These are phyloP conservation scores for Protodeltote pygarga DNA, from an alignment of 2,888 invertebrate species.

Conservation along the genomic window DNA sequence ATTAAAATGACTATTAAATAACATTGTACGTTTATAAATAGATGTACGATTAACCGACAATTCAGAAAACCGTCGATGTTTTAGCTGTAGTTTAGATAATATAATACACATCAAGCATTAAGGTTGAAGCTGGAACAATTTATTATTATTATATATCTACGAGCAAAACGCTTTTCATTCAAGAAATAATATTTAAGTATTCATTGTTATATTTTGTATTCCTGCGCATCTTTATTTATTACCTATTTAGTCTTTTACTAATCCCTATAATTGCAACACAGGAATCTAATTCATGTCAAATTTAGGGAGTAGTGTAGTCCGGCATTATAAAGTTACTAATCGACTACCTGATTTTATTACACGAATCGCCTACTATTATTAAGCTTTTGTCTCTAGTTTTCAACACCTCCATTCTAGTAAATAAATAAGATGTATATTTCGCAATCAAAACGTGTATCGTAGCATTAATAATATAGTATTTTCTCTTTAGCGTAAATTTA, in stretches of 20 bases:
- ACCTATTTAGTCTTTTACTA: background rate
- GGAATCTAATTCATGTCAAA: background rate
- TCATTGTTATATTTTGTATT: too few species aligned
- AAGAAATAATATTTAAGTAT: too few species aligned
- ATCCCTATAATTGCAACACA: conserved; percentile 13
- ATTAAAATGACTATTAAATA: background rate
- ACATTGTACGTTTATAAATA: conserved; percentile 2
- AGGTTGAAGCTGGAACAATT: conserved; percentile 86
- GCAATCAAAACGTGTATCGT: conserved; percentile 63
- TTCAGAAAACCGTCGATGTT: conserved; percentile 82
- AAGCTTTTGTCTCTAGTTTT: too few species aligned
- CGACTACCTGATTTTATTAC: conserved; percentile 31
- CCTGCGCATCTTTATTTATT: background rate
- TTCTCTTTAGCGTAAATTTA: conserved; percentile 17
- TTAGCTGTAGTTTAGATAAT: conserved; percentile 65
- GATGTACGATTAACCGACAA: conserved; percentile 45
- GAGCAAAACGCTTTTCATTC: conserved; percentile 6
- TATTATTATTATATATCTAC: conserved; percentile 52
- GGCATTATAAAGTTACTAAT: conserved; percentile 11
- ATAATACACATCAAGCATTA: conserved; percentile 62
- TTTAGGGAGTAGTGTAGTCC: background rate
- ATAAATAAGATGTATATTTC: conserved; percentile 41
- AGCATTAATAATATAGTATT: conserved; percentile 63
- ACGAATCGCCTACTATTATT: too few species aligned
- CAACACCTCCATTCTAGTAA: conserved; percentile 1